Conservation (phyloP, 2,797 vertebrate species). For the Smutsia temminckii region DNA sequence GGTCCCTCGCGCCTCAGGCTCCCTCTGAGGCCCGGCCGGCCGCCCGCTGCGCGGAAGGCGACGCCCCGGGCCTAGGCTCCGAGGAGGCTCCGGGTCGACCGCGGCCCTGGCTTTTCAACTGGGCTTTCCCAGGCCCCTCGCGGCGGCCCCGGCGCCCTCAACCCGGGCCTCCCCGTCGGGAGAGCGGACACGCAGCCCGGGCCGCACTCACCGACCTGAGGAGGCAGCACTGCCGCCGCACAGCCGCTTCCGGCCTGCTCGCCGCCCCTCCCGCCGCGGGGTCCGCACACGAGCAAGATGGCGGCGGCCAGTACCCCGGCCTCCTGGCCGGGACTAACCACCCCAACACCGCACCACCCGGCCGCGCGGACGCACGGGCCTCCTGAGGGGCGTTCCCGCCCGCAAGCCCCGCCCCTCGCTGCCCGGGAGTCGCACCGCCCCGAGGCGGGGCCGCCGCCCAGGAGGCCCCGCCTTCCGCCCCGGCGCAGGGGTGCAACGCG, state of each 20-base stretch:
- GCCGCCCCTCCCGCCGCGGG: background rate
- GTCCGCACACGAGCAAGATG: background rate
- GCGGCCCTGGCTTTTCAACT: background rate
- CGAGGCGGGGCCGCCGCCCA: background rate
- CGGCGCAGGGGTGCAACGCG: no score
- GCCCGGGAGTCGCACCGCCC: background rate
- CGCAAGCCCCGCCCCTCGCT: background rate
- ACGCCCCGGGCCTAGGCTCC: background rate
- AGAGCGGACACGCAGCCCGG: background rate
- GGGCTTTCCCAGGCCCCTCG: background rate
- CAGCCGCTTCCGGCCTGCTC: conserved; percentile 57
- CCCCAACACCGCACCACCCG: background rate
- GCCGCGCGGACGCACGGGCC: background rate
- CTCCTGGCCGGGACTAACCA: background rate
- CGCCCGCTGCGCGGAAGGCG: background rate
- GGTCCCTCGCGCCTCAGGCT: background rate
- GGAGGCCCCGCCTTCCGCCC: background rate
- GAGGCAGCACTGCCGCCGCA: background rate
- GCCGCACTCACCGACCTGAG: conserved; percentile 66
- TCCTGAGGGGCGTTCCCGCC: background rate
- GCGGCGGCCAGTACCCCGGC: background rate
- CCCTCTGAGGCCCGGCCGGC: background rate
- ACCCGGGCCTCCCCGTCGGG: background rate
- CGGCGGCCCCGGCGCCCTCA: background rate
- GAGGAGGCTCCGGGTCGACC: background rate